phyloP scores from a whole-genome alignment of 64 coral and sea anemone species.

The Montipora capricornis region DNA sequence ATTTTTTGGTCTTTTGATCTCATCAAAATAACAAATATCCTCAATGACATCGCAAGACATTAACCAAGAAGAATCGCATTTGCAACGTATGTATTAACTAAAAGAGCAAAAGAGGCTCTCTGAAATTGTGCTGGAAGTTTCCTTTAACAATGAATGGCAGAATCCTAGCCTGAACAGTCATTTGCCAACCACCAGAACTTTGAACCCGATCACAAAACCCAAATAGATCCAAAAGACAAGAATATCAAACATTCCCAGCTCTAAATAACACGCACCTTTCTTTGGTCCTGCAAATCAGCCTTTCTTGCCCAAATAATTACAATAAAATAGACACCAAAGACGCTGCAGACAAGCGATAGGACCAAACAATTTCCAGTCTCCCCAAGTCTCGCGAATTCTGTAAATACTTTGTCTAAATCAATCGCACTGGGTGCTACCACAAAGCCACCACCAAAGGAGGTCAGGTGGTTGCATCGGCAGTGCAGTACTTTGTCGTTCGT shows the following conservation, averaged over 20 bases:
- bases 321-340: slow-evolving; percentile 82
- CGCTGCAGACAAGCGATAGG: slow-evolving; percentile 47
- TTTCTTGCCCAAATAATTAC: slow-evolving; percentile 67
- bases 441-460: slow-evolving; percentile 82
- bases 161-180: too few relatives aligned
- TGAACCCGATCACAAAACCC: too few relatives aligned
- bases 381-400: slow-evolving; percentile 71
- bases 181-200: too few relatives aligned
- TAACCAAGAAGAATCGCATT: too few relatives aligned
- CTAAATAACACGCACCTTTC: slow-evolving; percentile 35
- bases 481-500: slow-evolving; percentile 63
- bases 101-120: too few relatives aligned
- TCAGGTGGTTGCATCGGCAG: slow-evolving; percentile 82
- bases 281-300: slow-evolving; percentile 76
- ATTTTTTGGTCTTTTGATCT: too few relatives aligned
- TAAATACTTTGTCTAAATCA: slow-evolving; percentile 90
- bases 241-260: neutral
- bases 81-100: too few relatives aligned
- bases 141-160: too few relatives aligned
- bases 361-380: slow-evolving; percentile 78
- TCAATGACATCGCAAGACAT: too few relatives aligned
- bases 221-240: too few relatives aligned
- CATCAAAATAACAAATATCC: too few relatives aligned
- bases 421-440: slow-evolving; percentile 84
- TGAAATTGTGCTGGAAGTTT: too few relatives aligned